Evolutionary conservation across 2,113 vertebrate species (phyloP), one percentile per base, ranked within the genome.

Genomic region (Silurus asotus): DNA sequence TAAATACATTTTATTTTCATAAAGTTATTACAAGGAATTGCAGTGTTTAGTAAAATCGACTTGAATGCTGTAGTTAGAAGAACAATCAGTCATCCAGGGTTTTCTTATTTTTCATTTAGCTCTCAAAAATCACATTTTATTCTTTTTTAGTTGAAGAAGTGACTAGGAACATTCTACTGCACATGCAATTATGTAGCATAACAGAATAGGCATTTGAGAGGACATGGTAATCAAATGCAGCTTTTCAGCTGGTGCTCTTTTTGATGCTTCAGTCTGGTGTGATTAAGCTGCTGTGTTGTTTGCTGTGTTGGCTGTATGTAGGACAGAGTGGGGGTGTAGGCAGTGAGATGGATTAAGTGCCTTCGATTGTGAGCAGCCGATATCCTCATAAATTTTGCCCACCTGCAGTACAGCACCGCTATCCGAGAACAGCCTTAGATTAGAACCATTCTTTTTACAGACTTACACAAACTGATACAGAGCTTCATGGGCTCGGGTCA

Each of bases 281-380:
- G 56, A 74, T 80, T 65, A 74, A 59, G 13, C 19, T 55, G 49
- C 48, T 45, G 65, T 49, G 64, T 69, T 59, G 19, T 5, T 37
- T 84, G 49, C 69, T 76, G 79, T 76, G 79, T 23, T 67, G 78
- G 17, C 11, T 64, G n/a, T 45, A 75, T 88, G 82, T 84, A 88
- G 87, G 82, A 62, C 67, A 74, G 65, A 64, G 72, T 56, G 77
- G 76, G 87, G 82, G 82, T 55, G 61, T 62, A 81, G 20, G 48
- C 15, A 64, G 51, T 65, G 49, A 64, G 76, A 74, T 75, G 28
- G 82, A 67, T 76, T 64, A 55, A 59, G 77, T 84, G 76, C 17
- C 49, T 75, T 37, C 85, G 67, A 69, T 65, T 78, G 19, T 15
- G 13, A 70, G 49, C 51, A 83, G 72, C 37, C 65, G 70, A 19